Conservation (phyloP, 2,888 invertebrate genomes). For the Rapana venosa region DNA sequence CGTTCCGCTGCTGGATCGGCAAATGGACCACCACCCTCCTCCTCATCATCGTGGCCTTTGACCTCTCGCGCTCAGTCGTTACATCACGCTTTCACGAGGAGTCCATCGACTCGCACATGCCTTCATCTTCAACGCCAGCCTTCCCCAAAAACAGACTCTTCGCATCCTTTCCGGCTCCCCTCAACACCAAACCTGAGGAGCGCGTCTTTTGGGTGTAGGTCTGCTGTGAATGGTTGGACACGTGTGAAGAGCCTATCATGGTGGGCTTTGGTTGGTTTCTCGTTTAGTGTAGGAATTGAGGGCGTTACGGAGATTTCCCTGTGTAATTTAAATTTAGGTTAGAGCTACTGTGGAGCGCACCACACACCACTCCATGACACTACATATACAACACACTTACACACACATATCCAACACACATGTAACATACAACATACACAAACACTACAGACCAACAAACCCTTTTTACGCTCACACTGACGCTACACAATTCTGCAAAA, state of each 20-base stretch:
- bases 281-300: too few relatives aligned
- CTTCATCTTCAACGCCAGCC: constrained; percentile 97
- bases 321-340: too few relatives aligned
- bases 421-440: not conserved
- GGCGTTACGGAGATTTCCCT: too few relatives aligned
- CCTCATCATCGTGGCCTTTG: constrained; percentile 92
- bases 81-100: constrained; percentile 97
- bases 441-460: not conserved
- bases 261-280: too few relatives aligned
- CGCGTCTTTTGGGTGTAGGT: not conserved
- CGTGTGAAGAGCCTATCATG: too few relatives aligned
- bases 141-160: constrained; percentile 91
- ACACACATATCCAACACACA: constrained; percentile 3
- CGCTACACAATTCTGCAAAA: not conserved
- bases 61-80: constrained; percentile 98
- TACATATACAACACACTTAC: not conserved
- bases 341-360: too few relatives aligned
- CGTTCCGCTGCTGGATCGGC: constrained; percentile 97
- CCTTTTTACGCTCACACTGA: not conserved
- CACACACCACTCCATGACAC: too few relatives aligned
- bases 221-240: too few relatives aligned
- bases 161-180: constrained; percentile 77
- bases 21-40: constrained; percentile 94
- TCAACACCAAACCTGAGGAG: constrained; percentile 50
- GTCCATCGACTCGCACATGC: constrained; percentile 98